Percentiles rank a stretch among this genome's conserved stretches.
phyloP scores from a whole-genome alignment of 1,140 invertebrate species.

The Subanguina moxae region DNA sequence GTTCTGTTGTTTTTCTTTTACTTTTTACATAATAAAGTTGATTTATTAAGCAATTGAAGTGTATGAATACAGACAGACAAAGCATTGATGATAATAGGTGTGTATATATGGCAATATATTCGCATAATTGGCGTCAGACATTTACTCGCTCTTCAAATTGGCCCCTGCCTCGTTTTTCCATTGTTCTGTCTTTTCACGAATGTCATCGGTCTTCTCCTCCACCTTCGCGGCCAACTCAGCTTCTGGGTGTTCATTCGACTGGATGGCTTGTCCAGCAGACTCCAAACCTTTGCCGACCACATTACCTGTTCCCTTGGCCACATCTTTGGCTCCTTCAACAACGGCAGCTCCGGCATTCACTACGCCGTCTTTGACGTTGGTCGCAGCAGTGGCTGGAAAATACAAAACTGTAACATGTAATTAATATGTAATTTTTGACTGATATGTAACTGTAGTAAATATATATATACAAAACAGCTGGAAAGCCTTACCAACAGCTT shows the following conservation, averaged over 20 bases:
- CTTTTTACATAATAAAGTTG: no score
- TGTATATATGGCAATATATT: no score
- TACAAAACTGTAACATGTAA: background rate
- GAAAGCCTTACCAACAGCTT: constrained; percentile 21
- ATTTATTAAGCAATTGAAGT: no score
- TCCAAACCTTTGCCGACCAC: constrained; percentile 20
- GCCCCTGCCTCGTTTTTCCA: background rate
- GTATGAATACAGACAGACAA: no score
- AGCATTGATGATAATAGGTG: no score
- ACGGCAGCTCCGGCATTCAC: constrained; percentile 14
- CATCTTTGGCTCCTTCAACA: constrained; percentile 5
- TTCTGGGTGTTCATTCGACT: constrained; percentile 13
- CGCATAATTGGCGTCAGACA: no score
- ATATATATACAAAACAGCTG: background rate
- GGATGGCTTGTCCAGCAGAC: constrained; percentile 14
- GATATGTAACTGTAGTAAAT: background rate
- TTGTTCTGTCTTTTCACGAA: background rate
- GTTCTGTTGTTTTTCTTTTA: no score
- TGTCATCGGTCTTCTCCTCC: constrained; percentile 2
- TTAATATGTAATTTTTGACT: background rate
- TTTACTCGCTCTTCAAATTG: no score
- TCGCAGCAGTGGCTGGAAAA: constrained; percentile 16
- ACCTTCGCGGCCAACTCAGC: constrained; percentile 3
- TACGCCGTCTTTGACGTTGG: constrained; percentile 18
- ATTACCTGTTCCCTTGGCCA: constrained; percentile 13